These are phyloP conservation scores for Mormyrops attenuatus DNA, from an alignment of 2,797 vertebrate species.

Conservation along the genomic window DNA sequence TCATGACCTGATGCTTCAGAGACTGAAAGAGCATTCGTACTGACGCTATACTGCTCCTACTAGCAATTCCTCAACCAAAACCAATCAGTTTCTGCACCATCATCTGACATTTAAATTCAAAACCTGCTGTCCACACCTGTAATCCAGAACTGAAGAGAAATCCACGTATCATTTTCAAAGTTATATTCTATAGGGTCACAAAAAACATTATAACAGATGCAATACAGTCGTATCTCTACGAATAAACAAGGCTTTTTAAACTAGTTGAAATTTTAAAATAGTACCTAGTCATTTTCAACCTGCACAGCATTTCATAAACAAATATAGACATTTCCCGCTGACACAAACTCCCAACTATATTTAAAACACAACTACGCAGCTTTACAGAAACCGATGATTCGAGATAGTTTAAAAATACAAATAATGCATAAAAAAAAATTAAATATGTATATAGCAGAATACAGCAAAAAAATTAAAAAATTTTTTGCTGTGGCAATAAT, in stretches of 20 bases:
- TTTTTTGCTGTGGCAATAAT: neutral
- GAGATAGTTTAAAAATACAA: slow-evolving; percentile 19
- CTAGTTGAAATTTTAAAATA: neutral
- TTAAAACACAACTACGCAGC: slow-evolving; percentile 9
- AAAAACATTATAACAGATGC: neutral
- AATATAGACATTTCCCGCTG: neutral
- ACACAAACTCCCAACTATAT: slow-evolving; percentile 11
- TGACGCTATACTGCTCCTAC: neutral
- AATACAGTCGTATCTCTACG: neutral
- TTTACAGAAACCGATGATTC: neutral
- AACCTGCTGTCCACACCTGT: neutral
- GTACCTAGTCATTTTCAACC: neutral
- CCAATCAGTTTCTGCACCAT: neutral
- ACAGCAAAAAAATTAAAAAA: neutral
- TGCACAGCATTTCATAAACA: slow-evolving; percentile 19
- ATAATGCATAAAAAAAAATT: neutral
- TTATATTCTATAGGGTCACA: neutral
- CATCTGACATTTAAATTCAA: neutral
- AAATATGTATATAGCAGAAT: slow-evolving; percentile 7
- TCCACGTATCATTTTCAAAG: neutral
- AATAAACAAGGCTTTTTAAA: neutral
- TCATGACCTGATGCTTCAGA: neutral
- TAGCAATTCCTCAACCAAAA: neutral
- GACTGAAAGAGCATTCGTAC: neutral
- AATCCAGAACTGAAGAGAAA: neutral